A percentile compares a stretch with the other conserved stretches of the same genome.
These are phyloP conservation scores for Orientallactaga sibirica DNA, from an alignment of 2,797 vertebrate genomes.

Conservation along the genomic window DNA sequence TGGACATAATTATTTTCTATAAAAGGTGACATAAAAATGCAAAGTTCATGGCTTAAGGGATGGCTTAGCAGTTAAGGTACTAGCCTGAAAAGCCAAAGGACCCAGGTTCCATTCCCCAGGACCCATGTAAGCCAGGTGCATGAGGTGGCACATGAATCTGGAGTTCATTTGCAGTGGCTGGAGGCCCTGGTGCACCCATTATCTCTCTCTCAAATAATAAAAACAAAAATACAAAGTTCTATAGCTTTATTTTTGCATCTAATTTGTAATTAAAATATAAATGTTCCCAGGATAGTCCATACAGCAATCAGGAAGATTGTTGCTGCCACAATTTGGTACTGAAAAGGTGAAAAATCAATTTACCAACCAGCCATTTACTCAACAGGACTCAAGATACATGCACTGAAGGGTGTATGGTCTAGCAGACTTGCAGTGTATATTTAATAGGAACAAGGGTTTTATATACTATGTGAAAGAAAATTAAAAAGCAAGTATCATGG, in stretches of 20 bases:
- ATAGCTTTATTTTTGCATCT: conserved; percentile 29
- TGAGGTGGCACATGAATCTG: too few relatives aligned
- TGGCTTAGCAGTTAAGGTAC: not conserved
- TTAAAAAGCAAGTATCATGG: not conserved
- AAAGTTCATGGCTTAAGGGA: not conserved
- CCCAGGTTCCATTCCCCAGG: not conserved
- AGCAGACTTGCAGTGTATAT: conserved; percentile 23
- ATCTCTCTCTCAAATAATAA: not conserved
- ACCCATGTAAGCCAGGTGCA: not conserved
- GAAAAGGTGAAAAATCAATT: conserved; percentile 28
- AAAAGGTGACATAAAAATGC: conserved; percentile 38
- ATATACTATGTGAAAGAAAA: not conserved
- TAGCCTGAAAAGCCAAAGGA: not conserved
- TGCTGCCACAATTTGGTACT: conserved; percentile 42
- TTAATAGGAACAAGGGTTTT: conserved; percentile 26
- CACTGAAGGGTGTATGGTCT: not conserved
- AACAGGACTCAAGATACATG: not conserved
- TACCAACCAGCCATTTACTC: conserved; percentile 29
- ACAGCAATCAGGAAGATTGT: conserved; percentile 54
- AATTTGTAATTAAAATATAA: conserved; percentile 51
- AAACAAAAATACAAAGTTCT: not conserved
- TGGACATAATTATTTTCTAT: conserved; percentile 22
- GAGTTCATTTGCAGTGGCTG: too few relatives aligned
- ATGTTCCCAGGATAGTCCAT: not conserved
- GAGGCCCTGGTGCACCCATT: too few relatives aligned